A percentile compares a stretch with the other conserved stretches of the same genome.
Conservation (phyloP, 2,113 vertebrate species). For the Bubo scandiacus region DNA sequence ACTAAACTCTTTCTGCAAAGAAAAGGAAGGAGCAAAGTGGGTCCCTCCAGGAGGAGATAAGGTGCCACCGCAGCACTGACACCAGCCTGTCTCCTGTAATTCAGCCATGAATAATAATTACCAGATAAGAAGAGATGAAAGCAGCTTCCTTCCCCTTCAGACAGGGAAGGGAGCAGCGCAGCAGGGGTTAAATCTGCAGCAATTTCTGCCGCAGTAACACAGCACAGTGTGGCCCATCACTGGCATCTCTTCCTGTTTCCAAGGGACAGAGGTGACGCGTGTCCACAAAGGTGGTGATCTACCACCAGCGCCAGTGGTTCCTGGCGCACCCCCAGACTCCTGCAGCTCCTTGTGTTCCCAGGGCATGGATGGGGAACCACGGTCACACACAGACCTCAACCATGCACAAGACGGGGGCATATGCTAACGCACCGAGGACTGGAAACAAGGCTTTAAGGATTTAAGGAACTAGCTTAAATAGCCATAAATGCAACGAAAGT, state of each 20-base stretch:
- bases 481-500: not conserved
- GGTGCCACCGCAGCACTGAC: not conserved
- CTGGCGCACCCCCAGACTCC: not conserved
- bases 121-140: not conserved
- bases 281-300: not conserved
- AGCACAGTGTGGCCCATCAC: not conserved
- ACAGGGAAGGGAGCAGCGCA: not conserved
- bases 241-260: not conserved
- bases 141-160: not conserved
- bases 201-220: not conserved
- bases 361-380: not conserved
- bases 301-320: accelerated
- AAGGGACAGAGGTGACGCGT: not conserved
- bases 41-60: not conserved
- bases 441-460: not conserved
- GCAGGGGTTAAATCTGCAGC: not conserved
- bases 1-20: not conserved
- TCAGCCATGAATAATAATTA: not conserved
- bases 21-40: not conserved
- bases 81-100: not conserved
- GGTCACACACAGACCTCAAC: too few relatives aligned
- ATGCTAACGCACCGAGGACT: not conserved
- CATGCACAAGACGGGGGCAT: accelerated
- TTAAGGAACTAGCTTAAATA: not conserved
- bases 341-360: accelerated